Evolutionary conservation across 2,888 invertebrate species (phyloP).

Genomic region (Eupithecia vulgata): DNA sequence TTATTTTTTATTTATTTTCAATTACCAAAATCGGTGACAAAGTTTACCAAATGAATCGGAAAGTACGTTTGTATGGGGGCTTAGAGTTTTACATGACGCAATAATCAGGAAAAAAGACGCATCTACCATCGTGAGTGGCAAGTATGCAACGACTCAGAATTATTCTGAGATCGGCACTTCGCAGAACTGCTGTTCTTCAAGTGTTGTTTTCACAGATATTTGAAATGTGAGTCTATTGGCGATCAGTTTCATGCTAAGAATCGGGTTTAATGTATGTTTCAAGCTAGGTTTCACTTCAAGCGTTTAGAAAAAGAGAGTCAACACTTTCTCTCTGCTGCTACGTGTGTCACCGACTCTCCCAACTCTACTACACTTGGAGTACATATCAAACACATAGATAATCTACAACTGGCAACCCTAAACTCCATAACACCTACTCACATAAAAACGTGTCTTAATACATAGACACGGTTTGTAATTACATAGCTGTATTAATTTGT

Average conservation of each 20-base stretch:
- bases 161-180: neutral
- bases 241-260: neutral
- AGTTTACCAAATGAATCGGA: no score
- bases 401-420: slow-evolving; percentile 18
- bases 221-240: neutral
- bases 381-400: neutral
- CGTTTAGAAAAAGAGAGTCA: neutral
- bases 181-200: neutral
- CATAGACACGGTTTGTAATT: slow-evolving; percentile 30
- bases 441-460: slow-evolving; percentile 60
- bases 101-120: neutral
- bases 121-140: neutral
- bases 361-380: neutral
- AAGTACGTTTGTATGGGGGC: no score
- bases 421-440: slow-evolving; percentile 55
- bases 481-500: slow-evolving; percentile 38
- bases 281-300: neutral
- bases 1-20: no score
- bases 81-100: no score
- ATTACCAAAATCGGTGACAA: no score
- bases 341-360: no score
- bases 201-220: slow-evolving; percentile 4
- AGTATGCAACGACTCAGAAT: neutral
- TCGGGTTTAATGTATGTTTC: neutral
- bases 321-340: neutral